phyloP scores from a whole-genome alignment of 2,888 invertebrate species.

The Cerceris ruficornis region DNA sequence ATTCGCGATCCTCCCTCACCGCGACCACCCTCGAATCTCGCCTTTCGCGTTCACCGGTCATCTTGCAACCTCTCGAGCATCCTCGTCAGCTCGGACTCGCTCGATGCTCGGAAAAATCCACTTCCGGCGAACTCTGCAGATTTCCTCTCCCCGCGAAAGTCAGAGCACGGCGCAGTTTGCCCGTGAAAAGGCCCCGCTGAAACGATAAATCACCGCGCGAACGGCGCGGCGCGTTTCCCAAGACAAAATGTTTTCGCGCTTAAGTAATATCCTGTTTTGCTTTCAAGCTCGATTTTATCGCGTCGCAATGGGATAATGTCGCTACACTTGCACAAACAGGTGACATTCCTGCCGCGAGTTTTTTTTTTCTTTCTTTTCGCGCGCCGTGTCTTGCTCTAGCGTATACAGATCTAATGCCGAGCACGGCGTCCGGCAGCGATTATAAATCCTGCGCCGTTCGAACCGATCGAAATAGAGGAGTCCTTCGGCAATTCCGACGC shows the following conservation, averaged over 20 bases:
- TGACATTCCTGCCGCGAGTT: conserved; percentile 61
- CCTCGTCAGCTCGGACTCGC: too few relatives aligned
- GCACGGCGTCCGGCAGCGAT: conserved; percentile 51
- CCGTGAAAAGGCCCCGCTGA: conserved; percentile 7
- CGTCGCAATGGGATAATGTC: conserved; percentile 51
- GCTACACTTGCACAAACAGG: conserved; percentile 65
- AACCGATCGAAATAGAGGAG: too few relatives aligned
- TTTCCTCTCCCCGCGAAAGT: too few relatives aligned
- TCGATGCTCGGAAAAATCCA: too few relatives aligned
- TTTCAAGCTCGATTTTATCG: conserved; percentile 59
- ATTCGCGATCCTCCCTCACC: not conserved
- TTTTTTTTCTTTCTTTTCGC: conserved; percentile 36
- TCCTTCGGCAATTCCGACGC: conserved; percentile 46
- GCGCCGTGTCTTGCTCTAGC: conserved; percentile 20
- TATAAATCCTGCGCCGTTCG: too few relatives aligned
- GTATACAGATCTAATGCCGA: conserved; percentile 56
- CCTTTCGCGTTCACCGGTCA: too few relatives aligned
- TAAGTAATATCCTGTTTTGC: conserved; percentile 66
- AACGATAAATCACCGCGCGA: conserved; percentile 39
- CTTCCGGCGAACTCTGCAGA: too few relatives aligned
- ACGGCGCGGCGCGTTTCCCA: conserved; percentile 52
- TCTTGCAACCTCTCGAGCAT: too few relatives aligned
- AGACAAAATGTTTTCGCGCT: conserved; percentile 61
- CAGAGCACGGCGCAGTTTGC: not conserved
- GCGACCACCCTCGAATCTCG: too few relatives aligned